phyloP scores from a whole-genome alignment of 37 sponge, comb jelly and placozoan genomes.

The Beroe ovata region DNA sequence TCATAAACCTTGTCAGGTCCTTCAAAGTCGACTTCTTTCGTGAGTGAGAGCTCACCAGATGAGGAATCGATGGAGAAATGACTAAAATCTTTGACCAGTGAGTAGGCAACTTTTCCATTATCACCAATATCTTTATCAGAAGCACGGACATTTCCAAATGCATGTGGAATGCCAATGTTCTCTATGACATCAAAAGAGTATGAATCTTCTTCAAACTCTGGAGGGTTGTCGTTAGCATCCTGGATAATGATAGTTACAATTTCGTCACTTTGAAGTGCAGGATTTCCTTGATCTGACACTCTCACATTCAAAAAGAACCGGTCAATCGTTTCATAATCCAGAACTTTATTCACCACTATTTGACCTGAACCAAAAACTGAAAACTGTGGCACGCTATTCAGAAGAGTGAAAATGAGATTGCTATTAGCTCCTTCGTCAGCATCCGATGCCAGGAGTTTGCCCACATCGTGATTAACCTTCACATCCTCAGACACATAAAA shows the following conservation, averaged over 20 bases:
- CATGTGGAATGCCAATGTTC: neutral
- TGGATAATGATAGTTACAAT: slow-evolving; percentile 41
- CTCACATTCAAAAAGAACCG: neutral
- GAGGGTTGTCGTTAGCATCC: slow-evolving; percentile 53
- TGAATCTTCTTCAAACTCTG: neutral
- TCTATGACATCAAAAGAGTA: slow-evolving; percentile 5
- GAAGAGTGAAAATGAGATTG: neutral
- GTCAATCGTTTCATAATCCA: slow-evolving; percentile 36
- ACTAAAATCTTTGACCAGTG: neutral
- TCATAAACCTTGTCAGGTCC: neutral
- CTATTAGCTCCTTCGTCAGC: neutral
- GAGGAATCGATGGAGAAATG: neutral
- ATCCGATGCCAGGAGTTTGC: slow-evolving; percentile 3
- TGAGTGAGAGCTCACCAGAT: slow-evolving; percentile 19
- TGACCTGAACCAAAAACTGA: slow-evolving; percentile 21
- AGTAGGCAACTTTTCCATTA: slow-evolving; percentile 4
- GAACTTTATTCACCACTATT: neutral
- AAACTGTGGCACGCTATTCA: neutral
- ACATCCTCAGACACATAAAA: slow-evolving; percentile 23
- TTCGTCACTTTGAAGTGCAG: neutral
- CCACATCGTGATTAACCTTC: neutral
- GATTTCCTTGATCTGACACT: slow-evolving; percentile 14
- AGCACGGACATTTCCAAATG: neutral
- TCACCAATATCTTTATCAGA: slow-evolving; percentile 1
- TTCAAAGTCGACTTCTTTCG: neutral